Evolutionary conservation across 2,113 vertebrate genomes (phyloP).

Genomic region (Paralichthys olivaceus): DNA sequence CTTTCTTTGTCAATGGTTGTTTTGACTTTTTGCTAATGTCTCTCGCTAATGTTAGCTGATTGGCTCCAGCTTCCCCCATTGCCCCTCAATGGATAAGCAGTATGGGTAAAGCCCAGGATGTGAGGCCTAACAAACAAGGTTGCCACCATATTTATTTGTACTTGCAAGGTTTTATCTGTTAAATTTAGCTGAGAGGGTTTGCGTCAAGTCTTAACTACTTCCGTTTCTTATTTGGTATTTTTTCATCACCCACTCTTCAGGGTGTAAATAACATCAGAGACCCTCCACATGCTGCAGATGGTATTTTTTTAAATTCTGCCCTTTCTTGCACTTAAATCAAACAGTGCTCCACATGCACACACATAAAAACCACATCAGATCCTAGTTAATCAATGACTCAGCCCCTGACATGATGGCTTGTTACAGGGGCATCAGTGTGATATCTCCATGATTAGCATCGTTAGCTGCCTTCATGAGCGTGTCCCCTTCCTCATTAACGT

Average conservation of each 20-base stretch:
- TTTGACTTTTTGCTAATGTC: too few relatives aligned
- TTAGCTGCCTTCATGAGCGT: constrained; percentile 56
- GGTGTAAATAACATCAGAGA: not conserved
- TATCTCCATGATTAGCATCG: constrained; percentile 55
- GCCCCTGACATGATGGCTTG: constrained; percentile 43
- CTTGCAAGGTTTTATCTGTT: not conserved
- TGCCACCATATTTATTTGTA: too few relatives aligned
- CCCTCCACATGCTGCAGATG: constrained; percentile 10
- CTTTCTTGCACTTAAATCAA: not conserved
- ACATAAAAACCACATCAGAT: constrained; percentile 3
- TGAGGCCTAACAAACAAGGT: too few relatives aligned
- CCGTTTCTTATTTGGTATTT: not conserved
- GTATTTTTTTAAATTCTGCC: not conserved
- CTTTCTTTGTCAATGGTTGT: too few relatives aligned
- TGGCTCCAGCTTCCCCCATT: too few relatives aligned
- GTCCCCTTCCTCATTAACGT: constrained; percentile 66
- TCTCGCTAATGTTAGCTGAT: too few relatives aligned
- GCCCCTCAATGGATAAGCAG: too few relatives aligned
- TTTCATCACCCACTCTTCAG: not conserved
- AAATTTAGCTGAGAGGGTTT: not conserved
- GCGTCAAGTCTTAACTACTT: not conserved
- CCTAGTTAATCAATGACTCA: constrained; percentile 28
- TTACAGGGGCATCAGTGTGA: constrained; percentile 38
- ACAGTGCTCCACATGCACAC: not conserved
- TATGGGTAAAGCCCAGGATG: too few relatives aligned